phyloP scores from a whole-genome alignment of 2,113 vertebrate genomes.

The Nematolebias whitei region DNA sequence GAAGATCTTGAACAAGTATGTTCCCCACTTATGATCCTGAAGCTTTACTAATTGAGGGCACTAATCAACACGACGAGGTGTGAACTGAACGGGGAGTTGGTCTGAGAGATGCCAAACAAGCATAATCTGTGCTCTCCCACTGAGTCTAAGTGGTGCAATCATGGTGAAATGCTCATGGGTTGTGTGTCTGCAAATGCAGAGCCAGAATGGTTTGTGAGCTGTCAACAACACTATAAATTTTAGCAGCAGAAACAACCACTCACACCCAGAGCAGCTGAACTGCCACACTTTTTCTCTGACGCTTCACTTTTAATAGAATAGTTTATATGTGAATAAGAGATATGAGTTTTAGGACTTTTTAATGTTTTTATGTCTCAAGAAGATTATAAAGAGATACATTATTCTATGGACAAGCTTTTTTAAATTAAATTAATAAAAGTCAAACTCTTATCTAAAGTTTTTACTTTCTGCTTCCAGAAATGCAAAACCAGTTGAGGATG shows the following conservation, averaged over 20 bases:
- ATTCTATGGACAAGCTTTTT: no score
- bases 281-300: background rate
- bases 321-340: background rate
- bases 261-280: background rate
- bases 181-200: background rate
- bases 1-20: background rate
- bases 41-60: background rate
- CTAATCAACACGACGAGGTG: background rate
- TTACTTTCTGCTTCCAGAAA: conserved; percentile 58
- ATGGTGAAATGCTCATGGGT: background rate
- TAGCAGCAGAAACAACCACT: background rate
- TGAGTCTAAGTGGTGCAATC: background rate
- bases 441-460: no score
- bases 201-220: conserved; percentile 2
- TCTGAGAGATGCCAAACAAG: background rate
- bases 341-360: no score
- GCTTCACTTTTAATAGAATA: background rate
- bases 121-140: background rate
- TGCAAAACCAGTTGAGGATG: conserved; percentile 48
- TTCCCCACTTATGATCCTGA: background rate
- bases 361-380: no score
- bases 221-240: conserved; percentile 18
- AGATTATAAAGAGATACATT: no score
- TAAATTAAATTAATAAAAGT: no score
- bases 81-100: background rate